Percentiles rank a stretch among this genome's conserved stretches.
phyloP scores from a whole-genome alignment of 2,113 vertebrate species.

The Microtus montanus region DNA sequence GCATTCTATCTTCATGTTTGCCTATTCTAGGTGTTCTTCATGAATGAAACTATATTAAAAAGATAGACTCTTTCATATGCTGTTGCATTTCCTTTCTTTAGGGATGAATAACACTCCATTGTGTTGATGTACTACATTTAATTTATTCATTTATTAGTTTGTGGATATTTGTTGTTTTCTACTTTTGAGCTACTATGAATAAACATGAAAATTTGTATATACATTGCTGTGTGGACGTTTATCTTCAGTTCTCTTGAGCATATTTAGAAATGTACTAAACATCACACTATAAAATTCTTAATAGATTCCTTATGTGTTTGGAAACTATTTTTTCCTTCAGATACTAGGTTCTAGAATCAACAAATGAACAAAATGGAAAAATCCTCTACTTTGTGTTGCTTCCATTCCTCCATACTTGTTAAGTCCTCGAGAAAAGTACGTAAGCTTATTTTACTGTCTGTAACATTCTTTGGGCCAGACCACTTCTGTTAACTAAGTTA shows the following conservation, averaged over 20 bases:
- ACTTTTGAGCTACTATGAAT: neutral
- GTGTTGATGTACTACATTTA: neutral
- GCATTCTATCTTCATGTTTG: neutral
- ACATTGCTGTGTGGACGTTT: neutral
- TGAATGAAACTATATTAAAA: neutral
- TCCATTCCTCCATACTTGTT: neutral
- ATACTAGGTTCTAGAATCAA: neutral
- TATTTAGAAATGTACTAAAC: neutral
- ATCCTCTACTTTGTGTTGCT: neutral
- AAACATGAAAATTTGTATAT: neutral
- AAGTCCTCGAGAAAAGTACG: neutral
- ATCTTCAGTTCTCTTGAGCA: neutral
- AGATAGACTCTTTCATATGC: neutral
- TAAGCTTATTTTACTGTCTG: neutral
- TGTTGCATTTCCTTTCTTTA: neutral
- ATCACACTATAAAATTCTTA: neutral
- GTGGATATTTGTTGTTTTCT: neutral
- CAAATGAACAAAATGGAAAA: slow-evolving; percentile 13
- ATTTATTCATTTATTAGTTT: neutral
- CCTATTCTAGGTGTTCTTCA: neutral
- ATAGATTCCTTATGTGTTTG: neutral
- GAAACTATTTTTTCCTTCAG: neutral
- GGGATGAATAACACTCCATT: neutral
- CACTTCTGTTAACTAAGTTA: neutral
- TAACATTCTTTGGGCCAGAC: neutral